Base-by-base conservation (phyloP, 92 coral and sea anemone genomes). In the Palythoa grandiflora region DNA sequence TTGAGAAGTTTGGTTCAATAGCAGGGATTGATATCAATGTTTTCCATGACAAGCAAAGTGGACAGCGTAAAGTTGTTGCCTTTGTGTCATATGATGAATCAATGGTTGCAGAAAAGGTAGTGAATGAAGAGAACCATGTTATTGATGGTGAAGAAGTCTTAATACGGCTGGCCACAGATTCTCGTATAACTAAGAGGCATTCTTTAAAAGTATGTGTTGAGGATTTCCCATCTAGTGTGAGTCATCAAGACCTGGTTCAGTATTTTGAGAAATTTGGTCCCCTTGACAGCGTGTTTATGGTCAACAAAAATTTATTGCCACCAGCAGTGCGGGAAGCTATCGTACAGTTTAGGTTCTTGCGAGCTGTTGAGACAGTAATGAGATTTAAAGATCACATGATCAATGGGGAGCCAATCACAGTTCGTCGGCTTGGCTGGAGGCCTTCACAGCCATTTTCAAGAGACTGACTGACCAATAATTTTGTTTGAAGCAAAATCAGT, bases 1-100 rank as follows among this genome's bases (percentile, higher is more conserved):
- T 92, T 89, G 91, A 86, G 73, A 61, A 81, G 21, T 89, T 65
- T 89, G 94, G 94, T 16, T 73, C 39, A 1, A 83, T 92, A 21
- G 87, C 84, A 50, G 92, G 85, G 0, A 83, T 92, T 86, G 92
- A 92, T 75, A 61, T 92, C 60, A 87, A 86, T 38, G 88, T 92
- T 20, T 81, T 65, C 75, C 86, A 81, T 68, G 75, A 81, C 44
- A 68, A 81, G 39, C 74, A 66, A 20, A 81, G 60, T 40, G 47
- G 59, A 15, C 28, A 81, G 15, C 86, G 86, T 0, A 19, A 81
- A 20, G 40, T 81, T 6, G 66, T 81, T 68, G 86, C 90, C 38
- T 83, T 92, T 48, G 87, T 92, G 38, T 60, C 89, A 10, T 92
- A 86, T 76, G 76, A 80, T 39, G 85, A 87, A 16, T 19, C 85